Evolutionary conservation across 2,113 vertebrate species (phyloP).

Genomic region (Antechinus stuartii): DNA sequence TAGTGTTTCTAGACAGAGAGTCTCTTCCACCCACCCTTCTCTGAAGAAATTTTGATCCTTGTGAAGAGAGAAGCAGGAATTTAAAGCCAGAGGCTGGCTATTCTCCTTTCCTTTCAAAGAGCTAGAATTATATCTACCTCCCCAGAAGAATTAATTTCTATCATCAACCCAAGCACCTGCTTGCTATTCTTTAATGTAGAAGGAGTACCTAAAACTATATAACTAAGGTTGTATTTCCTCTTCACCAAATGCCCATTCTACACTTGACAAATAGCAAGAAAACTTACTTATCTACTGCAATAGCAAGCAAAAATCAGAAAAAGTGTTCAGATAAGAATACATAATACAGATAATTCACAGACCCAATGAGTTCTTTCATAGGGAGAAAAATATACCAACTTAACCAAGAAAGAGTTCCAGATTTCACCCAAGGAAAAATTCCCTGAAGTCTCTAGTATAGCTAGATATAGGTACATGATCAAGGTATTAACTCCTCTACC

Average conservation of each 20-base stretch:
- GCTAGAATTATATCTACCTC: not conserved
- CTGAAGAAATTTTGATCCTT: not conserved
- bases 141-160: too few species aligned
- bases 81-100: not conserved
- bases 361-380: not conserved
- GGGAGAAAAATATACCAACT: not conserved
- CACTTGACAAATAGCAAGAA: not conserved
- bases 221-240: not conserved
- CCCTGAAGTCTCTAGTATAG: not conserved
- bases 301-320: not conserved
- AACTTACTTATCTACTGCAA: not conserved
- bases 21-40: too few species aligned
- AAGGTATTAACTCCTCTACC: not conserved
- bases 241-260: not conserved
- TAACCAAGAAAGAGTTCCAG: not conserved
- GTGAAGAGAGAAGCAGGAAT: not conserved
- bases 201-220: not conserved
- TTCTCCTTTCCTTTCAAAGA: not conserved
- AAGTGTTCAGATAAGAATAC: not conserved
- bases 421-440: not conserved
- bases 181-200: not conserved
- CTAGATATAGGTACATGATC: not conserved
- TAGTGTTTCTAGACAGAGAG: not conserved
- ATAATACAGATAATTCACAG: not conserved
- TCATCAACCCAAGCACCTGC: too few species aligned